Percentiles rank a stretch among this genome's conserved stretches.
Conservation (phyloP, 2,888 invertebrate genomes). For the Oligia strigilis region DNA sequence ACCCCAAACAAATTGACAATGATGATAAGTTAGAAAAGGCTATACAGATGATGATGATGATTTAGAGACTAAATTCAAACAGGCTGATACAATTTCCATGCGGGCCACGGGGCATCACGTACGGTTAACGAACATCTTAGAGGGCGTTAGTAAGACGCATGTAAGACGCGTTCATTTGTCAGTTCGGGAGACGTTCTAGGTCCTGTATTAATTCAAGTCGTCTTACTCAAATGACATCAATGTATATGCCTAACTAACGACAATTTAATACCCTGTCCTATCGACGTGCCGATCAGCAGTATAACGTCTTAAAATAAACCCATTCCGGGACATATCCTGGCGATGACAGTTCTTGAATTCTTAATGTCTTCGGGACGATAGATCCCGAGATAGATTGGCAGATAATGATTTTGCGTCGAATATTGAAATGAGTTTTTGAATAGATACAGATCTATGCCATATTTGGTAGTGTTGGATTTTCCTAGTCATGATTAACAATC, state of each 20-base stretch:
- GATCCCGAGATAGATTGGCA: slow-evolving; percentile 11
- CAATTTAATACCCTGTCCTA: slow-evolving; percentile 18
- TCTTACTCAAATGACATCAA: slow-evolving; percentile 9
- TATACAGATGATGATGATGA: neutral
- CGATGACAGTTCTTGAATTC: slow-evolving; percentile 34
- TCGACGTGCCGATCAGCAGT: slow-evolving; percentile 19
- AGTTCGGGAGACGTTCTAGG: neutral
- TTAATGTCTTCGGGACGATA: slow-evolving; percentile 28
- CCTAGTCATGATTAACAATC: slow-evolving; percentile 18
- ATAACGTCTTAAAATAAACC: slow-evolving; percentile 6
- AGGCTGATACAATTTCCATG: neutral
- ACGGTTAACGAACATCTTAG: neutral
- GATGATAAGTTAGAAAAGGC: no score
- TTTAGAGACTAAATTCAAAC: neutral
- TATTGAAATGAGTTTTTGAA: slow-evolving; percentile 5
- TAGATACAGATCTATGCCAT: slow-evolving; percentile 4
- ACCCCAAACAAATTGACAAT: neutral
- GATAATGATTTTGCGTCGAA: neutral
- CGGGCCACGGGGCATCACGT: neutral
- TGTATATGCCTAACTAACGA: neutral
- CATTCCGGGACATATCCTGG: slow-evolving; percentile 11
- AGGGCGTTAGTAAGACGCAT: neutral
- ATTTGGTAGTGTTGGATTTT: slow-evolving; percentile 2
- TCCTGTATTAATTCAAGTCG: neutral
- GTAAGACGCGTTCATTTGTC: neutral